Base-by-base conservation (phyloP, 2,888 invertebrate species). In the Entomobrya proxima region DNA sequence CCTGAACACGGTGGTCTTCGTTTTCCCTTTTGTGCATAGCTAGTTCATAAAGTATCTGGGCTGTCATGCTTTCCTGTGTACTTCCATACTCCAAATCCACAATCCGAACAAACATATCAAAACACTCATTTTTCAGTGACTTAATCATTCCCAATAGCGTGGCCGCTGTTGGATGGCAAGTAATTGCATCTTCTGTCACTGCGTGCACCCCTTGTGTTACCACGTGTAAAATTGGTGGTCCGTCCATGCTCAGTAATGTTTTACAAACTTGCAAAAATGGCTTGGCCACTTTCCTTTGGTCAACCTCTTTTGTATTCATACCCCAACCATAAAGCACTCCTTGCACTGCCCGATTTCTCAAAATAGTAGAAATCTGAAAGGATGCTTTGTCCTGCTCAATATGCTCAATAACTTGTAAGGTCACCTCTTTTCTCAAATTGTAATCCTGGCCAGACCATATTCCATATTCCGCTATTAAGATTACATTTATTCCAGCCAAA, bases 61-160 rank as follows among this genome's bases (percentile, higher is more conserved):
- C 44, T 13, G 24, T n/a, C 15, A n/a, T n/a, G n/a, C n/a, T 5
- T 0, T 7, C 15, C 1, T 1, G 44, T 3, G n/a, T 24, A 11
- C 37, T 37, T 5, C 24, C 9, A 5, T 18, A 13, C 0, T 64
- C 52, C 21, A 67, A 32, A 13, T 79, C 80, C 15, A 80, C 35
- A 18, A 37, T 55, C 1, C 72, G 24, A 5, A 35, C 69, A 52
- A 30, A 37, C 24, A 80, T 2, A 0, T 80, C 80, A 11, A 30
- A 24, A 11, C 44, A 50, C 52, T 80, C 85, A 50, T 85, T 78
- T n/a, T 67, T 69, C 35, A 85, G 37, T 1, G 64, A 44, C 21
- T 85, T 85, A 13, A 30, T 30, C 69, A 69, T 69, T 13, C 69
- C 69, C 40, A 69, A 69, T 1, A 69, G 27, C n/a, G 69, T 69